Conservation (phyloP, 2,113 vertebrate species). For the Marmota flaviventris region DNA sequence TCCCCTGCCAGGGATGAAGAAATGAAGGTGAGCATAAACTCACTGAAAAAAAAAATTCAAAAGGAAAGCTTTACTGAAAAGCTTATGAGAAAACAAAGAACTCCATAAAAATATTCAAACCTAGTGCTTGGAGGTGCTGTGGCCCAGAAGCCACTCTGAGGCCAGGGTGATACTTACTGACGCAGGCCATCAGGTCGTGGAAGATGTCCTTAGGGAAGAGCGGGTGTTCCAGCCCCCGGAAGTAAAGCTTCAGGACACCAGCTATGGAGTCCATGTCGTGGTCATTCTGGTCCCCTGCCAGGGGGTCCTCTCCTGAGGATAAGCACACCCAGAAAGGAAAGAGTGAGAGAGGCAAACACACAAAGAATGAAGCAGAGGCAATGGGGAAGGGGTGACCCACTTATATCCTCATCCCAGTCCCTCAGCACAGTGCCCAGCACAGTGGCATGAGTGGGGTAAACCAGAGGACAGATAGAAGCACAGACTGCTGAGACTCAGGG, state of each 20-base stretch:
- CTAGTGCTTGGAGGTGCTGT: neutral
- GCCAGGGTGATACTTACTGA: slow-evolving; percentile 91
- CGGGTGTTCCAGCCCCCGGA: slow-evolving; percentile 95
- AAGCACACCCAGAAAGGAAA: slow-evolving; percentile 34
- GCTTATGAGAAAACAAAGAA: neutral
- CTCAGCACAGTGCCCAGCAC: neutral
- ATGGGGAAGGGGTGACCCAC: neutral
- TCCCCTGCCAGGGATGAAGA: neutral
- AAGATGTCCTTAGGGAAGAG: slow-evolving; percentile 99
- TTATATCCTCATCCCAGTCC: too few species aligned
- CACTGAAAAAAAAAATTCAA: neutral
- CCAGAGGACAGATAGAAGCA: neutral
- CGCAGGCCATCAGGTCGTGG: slow-evolving; percentile 97
- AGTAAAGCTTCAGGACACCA: slow-evolving; percentile 98
- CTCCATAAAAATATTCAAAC: neutral
- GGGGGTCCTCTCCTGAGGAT: slow-evolving; percentile 94
- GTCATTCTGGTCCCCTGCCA: slow-evolving; percentile 98
- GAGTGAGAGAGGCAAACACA: slow-evolving; percentile 19
- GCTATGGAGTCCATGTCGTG: slow-evolving; percentile 99
- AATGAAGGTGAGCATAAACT: neutral
- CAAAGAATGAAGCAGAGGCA: neutral
- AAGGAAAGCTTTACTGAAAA: neutral
- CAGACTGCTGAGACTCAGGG: neutral
- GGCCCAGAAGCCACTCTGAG: neutral
- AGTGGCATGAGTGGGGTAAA: neutral